Conservation (phyloP, 2,888 invertebrate species). For the Standfussiana lucernea region DNA sequence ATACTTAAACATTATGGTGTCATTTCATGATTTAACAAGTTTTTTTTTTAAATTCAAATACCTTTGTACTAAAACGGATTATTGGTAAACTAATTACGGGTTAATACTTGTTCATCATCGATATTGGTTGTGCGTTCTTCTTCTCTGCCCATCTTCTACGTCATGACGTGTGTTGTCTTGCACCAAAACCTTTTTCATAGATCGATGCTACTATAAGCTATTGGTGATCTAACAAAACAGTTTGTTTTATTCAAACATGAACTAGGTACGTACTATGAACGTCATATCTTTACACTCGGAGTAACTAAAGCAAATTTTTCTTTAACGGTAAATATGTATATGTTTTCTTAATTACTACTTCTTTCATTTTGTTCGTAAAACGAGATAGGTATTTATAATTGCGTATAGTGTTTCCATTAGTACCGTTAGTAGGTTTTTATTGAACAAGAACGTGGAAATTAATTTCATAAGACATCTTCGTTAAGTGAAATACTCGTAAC, state of each 20-base stretch:
- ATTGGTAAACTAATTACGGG: background rate
- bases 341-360: conserved; percentile 59
- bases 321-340: conserved; percentile 42
- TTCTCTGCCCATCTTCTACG: no score
- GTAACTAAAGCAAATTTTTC: conserved; percentile 31
- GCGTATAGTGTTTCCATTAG: conserved; percentile 49
- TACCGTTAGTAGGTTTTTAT: conserved; percentile 57
- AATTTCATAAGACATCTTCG: conserved; percentile 58
- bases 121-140: background rate
- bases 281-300: conserved; percentile 13
- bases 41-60: background rate
- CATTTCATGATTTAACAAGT: background rate
- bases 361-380: conserved; percentile 44
- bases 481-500: conserved; percentile 57
- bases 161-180: background rate
- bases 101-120: background rate
- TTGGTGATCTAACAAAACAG: background rate
- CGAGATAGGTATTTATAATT: conserved; percentile 48
- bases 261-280: background rate
- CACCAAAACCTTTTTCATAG: background rate
- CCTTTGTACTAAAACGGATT: background rate
- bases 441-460: conserved; percentile 55
- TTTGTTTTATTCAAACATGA: conserved; percentile 20
- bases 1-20: background rate
- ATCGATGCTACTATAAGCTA: conserved; percentile 2